Evolutionary conservation across 2,113 vertebrate genomes (phyloP).

Genomic region (Spermophilus dauricus): DNA sequence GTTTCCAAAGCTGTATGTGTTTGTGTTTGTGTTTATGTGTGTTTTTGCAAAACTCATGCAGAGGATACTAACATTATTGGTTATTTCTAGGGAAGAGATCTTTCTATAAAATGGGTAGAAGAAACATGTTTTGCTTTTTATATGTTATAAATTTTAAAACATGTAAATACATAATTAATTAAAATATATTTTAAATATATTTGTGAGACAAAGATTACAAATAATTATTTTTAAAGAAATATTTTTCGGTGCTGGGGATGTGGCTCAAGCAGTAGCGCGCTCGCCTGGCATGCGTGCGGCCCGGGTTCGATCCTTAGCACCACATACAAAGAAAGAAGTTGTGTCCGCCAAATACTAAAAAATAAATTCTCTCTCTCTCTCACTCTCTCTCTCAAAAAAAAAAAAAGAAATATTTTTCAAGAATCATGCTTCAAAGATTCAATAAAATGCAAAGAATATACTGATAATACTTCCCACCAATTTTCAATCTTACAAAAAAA

Average conservation of each 20-base stretch:
- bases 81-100: background rate
- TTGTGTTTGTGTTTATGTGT: no score
- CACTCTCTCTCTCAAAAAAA: no score
- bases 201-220: slow-evolving; percentile 1
- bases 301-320: no score
- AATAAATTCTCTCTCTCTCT: no score
- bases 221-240: background rate
- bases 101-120: background rate
- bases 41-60: background rate
- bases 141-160: slow-evolving; percentile 54
- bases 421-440: background rate
- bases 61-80: background rate
- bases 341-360: no score
- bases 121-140: background rate
- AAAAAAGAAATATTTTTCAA: slow-evolving; percentile 13
- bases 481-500: slow-evolving; percentile 54
- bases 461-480: background rate
- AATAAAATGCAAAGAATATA: slow-evolving; percentile 32
- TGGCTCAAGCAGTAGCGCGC: no score
- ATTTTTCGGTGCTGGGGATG: background rate
- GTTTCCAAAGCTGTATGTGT: background rate
- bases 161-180: slow-evolving; percentile 35
- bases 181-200: background rate
- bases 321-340: no score
- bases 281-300: no score